A percentile compares a stretch with the other conserved stretches of the same genome.
phyloP scores from a whole-genome alignment of 2,888 invertebrate species.

The Netelia fuscicornis region DNA sequence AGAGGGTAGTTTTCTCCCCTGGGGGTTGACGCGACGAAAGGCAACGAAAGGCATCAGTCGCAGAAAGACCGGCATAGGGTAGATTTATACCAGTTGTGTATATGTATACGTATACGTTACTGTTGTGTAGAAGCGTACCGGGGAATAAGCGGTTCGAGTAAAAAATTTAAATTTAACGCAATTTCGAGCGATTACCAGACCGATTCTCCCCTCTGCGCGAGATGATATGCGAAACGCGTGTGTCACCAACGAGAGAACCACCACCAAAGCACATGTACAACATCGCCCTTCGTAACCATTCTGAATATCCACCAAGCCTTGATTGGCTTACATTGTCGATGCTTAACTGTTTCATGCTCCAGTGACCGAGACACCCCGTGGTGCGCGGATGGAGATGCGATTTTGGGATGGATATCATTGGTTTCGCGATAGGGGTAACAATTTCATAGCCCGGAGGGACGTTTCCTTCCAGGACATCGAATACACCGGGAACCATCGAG shows the following conservation, averaged over 20 bases:
- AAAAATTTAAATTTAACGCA: slow-evolving; percentile 83
- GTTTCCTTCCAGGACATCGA: slow-evolving; percentile 65
- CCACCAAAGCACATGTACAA: slow-evolving; percentile 9
- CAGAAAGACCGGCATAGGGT: not conserved
- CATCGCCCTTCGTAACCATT: slow-evolving; percentile 18
- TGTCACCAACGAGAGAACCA: slow-evolving; percentile 38
- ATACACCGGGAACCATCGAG: slow-evolving; percentile 23
- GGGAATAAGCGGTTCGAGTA: slow-evolving; percentile 68
- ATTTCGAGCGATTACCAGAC: slow-evolving; percentile 83
- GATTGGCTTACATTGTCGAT: slow-evolving; percentile 85
- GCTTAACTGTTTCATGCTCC: slow-evolving; percentile 85
- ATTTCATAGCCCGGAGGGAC: slow-evolving; percentile 79
- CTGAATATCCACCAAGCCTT: slow-evolving; percentile 72
- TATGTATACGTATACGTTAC: not conserved
- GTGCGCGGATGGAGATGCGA: slow-evolving; percentile 34
- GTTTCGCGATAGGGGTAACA: slow-evolving; percentile 83
- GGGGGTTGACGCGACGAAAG: slow-evolving; percentile 33
- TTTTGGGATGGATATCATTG: slow-evolving; percentile 71
- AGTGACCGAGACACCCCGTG: slow-evolving; percentile 80
- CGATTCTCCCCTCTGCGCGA: slow-evolving; percentile 67
- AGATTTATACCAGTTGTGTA: not conserved
- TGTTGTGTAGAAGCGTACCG: slow-evolving; percentile 25
- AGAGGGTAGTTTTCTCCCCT: slow-evolving; percentile 30
- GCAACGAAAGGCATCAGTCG: slow-evolving; percentile 29
- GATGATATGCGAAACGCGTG: slow-evolving; percentile 11